Evolutionary conservation across 2,888 invertebrate genomes (phyloP), one percentile per base, ranked within the genome.

Genomic region (Dasysyrphus tricinctus): DNA sequence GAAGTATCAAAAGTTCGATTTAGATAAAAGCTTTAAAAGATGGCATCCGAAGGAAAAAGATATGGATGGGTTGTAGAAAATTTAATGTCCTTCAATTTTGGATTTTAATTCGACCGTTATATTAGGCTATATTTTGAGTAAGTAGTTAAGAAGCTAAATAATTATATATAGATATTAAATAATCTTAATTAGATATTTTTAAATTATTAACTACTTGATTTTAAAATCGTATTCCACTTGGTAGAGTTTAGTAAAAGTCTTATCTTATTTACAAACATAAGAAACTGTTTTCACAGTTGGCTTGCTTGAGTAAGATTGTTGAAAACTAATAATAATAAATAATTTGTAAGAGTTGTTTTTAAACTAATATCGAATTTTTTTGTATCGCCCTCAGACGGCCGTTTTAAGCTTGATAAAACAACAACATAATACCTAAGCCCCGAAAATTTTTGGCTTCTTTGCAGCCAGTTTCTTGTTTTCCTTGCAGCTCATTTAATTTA

Each of bases 381-480:
- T 54, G 9, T 34, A 34, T 49, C 3, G 67, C 67, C 51, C 51
- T 67, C 3, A 51, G 37, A 39, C 9, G 37, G 37, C 37, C 24
- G 37, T 24, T 67, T 51, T 47, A 65, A 47, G 65, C 65, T 65
- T 65, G 65, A 65, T 47, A 47, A 49, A 67, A 12, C 42, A 67
- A 24, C 47, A 24, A 24, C 32, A 12, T 32, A 47, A 34, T 54
- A 42, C 54, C 69, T 49, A 67, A 19, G 67, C 69, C 54, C 51
- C 69, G 11, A 54, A 54, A 7, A 69, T 24, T 37, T 37, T 69
- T 39, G 39, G 69, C 39, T 69, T 69, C 51, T 69, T 69, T 69
- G 69, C 54, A 39, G 69, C 39, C 69, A 54, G 69, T 69, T 69
- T 69, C 69, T 69, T 54, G 37, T 54, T 69, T 69, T 69, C 54